A percentile compares a stretch with the other conserved stretches of the same genome.
These are phyloP conservation scores for Trichacis sp. DNA, from an alignment of 2,888 invertebrate genomes.

Conservation along the genomic window DNA sequence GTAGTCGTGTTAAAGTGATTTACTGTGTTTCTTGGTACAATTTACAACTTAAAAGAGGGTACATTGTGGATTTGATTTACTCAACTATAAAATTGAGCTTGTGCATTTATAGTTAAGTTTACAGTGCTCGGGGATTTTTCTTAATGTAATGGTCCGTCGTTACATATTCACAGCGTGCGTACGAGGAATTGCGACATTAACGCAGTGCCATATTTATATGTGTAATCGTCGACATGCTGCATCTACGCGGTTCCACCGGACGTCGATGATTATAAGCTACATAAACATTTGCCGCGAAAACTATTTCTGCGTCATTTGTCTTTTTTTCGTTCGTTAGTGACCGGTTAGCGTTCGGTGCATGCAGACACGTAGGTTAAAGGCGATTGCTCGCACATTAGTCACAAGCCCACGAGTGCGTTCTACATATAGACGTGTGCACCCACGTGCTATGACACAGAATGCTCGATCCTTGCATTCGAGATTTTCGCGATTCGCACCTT, in stretches of 20 bases:
- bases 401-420: constrained; percentile 39
- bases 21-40: constrained; percentile 14
- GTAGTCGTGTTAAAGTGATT: constrained; percentile 17
- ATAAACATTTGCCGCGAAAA: constrained; percentile 32
- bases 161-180: constrained; percentile 8
- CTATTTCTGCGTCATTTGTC: constrained; percentile 29
- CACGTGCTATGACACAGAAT: constrained; percentile 30
- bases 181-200: constrained; percentile 9
- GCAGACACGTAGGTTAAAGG: constrained; percentile 23
- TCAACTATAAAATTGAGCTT: constrained; percentile 32
- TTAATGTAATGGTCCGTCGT: constrained; percentile 8
- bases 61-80: constrained; percentile 27
- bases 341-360: constrained; percentile 31
- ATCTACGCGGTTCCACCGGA: constrained; percentile 23
- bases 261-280: constrained; percentile 36
- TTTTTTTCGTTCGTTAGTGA: constrained; percentile 34
- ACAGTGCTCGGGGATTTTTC: constrained; percentile 6
- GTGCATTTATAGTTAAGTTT: constrained; percentile 21
- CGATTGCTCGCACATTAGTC: constrained; percentile 42
- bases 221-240: constrained; percentile 22
- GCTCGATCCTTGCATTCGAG: no score
- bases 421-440: constrained; percentile 35
- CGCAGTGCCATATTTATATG: constrained; percentile 9
- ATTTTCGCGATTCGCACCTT: not conserved
- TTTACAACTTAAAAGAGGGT: constrained; percentile 19